Percentiles rank a stretch among this genome's conserved stretches.
phyloP scores from a whole-genome alignment of 2,888 invertebrate genomes.

The Hyles lineata region DNA sequence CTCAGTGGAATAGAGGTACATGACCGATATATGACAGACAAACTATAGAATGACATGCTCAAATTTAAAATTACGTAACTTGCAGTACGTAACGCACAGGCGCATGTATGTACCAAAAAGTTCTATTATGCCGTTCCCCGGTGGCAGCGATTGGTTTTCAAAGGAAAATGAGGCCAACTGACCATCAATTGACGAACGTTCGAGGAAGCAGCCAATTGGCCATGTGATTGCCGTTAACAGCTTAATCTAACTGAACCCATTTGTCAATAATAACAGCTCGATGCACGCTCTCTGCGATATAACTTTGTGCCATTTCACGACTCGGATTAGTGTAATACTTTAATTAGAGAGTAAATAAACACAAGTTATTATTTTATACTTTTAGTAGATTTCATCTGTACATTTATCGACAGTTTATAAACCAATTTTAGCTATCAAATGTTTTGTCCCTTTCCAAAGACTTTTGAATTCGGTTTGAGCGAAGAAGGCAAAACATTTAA shows the following conservation, averaged over 20 bases:
- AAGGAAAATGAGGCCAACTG: conserved; percentile 31
- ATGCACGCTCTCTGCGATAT: not conserved
- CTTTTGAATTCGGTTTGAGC: too few relatives aligned
- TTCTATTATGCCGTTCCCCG: conserved; percentile 18
- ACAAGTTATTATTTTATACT: too few relatives aligned
- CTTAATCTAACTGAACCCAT: conserved; percentile 39
- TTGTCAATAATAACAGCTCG: conserved; percentile 29
- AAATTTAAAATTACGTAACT: not conserved
- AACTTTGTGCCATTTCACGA: not conserved
- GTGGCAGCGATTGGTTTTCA: conserved; percentile 20
- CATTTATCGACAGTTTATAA: too few relatives aligned
- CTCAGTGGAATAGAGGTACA: too few relatives aligned
- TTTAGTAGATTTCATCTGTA: too few relatives aligned
- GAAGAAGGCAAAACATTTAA: too few relatives aligned
- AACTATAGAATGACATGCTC: too few relatives aligned
- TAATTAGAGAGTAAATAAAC: not conserved
- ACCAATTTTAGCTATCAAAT: too few relatives aligned
- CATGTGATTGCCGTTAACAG: conserved; percentile 46
- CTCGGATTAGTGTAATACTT: not conserved
- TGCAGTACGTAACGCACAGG: not conserved
- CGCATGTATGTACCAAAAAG: conserved; percentile 1
- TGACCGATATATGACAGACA: too few relatives aligned
- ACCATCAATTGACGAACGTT: conserved; percentile 40
- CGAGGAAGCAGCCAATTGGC: conserved; percentile 52
- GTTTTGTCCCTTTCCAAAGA: too few relatives aligned